A percentile compares a stretch with the other conserved stretches of the same genome.
Evolutionary conservation across 2,113 vertebrate species (phyloP).

Genomic region (Semicossyphus pulcher): DNA sequence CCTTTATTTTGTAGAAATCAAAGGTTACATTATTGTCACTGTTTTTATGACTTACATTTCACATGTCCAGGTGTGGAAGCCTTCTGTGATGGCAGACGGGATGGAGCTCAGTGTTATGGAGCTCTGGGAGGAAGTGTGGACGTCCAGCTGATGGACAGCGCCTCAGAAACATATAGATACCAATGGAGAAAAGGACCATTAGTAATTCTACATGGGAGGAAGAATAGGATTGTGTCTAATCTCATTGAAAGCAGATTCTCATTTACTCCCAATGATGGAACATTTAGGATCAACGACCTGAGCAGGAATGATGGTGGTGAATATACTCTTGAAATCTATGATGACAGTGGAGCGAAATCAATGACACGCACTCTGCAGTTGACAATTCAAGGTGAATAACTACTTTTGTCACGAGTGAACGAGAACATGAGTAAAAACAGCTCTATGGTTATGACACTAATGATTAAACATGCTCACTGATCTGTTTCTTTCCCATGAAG

Average conservation of each 20-base stretch:
- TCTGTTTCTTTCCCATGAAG: neutral
- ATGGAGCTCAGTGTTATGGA: constrained; percentile 59
- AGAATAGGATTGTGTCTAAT: rapidly evolving
- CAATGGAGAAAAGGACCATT: rapidly evolving
- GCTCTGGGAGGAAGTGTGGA: constrained; percentile 62
- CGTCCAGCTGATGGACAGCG: constrained; percentile 17
- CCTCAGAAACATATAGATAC: neutral
- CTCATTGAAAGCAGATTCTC: rapidly evolving
- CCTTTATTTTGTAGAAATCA: no score
- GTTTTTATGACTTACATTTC: neutral
- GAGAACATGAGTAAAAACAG: neutral
- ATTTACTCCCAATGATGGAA: constrained; percentile 35
- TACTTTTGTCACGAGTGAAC: no score
- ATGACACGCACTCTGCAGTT: rapidly evolving
- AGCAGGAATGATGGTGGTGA: constrained; percentile 22
- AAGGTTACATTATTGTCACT: no score
- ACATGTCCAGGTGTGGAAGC: constrained; percentile 44
- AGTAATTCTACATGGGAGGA: rapidly evolving
- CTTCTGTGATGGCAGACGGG: constrained; percentile 48
- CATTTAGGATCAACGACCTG: constrained; percentile 48
- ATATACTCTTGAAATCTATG: neutral
- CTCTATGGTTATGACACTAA: neutral
- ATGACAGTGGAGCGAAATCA: rapidly evolving
- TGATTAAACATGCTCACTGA: neutral
- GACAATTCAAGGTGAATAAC: constrained; percentile 58